Conservation (phyloP, 1,140 invertebrate genomes). For the Trinorchestia longiramus region DNA sequence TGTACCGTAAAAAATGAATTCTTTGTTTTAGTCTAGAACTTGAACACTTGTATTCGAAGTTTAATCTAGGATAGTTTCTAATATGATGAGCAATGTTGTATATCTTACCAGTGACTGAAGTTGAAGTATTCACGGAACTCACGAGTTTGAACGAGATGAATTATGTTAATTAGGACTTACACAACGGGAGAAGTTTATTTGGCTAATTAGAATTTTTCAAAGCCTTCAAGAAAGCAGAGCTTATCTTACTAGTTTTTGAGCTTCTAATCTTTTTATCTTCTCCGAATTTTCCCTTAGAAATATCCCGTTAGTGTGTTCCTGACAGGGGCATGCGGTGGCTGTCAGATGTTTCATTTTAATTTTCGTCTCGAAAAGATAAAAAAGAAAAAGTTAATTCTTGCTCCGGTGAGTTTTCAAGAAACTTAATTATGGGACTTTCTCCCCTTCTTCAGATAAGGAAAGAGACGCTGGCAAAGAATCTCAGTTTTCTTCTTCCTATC, state of each 20-base stretch:
- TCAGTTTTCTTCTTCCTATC: neutral
- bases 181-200: neutral
- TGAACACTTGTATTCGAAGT: neutral
- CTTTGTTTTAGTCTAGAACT: neutral
- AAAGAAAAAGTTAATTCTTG: conserved; percentile 41
- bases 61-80: neutral
- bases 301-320: neutral
- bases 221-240: neutral
- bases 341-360: conserved; percentile 53
- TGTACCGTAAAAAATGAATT: neutral
- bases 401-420: conserved; percentile 26
- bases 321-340: neutral
- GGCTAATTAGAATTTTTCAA: neutral
- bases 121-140: neutral
- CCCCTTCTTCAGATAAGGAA: conserved; percentile 8
- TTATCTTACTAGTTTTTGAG: neutral
- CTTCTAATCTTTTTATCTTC: neutral
- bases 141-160: neutral
- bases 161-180: neutral
- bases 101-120: neutral
- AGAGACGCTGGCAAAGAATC: neutral
- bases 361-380: conserved; percentile 13
- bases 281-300: neutral
- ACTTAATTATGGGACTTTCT: conserved; percentile 29
- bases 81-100: neutral